These are phyloP conservation scores for Podarcis siculus DNA, from an alignment of 2,797 vertebrate genomes.

Conservation along the genomic window DNA sequence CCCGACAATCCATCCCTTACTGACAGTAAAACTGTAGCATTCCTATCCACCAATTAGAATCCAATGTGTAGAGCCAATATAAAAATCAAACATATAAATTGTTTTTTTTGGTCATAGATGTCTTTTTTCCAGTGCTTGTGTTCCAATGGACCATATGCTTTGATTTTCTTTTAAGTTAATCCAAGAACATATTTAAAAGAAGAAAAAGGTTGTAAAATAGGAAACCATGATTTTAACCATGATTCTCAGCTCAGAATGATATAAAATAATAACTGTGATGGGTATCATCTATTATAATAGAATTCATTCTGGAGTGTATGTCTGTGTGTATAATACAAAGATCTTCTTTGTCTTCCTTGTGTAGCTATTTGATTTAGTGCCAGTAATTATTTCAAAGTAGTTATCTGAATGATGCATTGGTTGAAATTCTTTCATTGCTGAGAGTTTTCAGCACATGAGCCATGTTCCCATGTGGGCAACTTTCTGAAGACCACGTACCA, in stretches of 20 bases:
- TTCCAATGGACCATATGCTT: slow-evolving; percentile 73
- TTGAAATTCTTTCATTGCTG: not conserved
- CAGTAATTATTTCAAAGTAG: slow-evolving; percentile 7
- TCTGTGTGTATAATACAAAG: slow-evolving; percentile 1
- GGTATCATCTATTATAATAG: slow-evolving; percentile 59
- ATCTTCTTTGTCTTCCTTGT: not conserved
- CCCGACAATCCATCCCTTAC: slow-evolving; percentile 48
- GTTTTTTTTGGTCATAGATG: slow-evolving; percentile 64
- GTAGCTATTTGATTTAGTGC: slow-evolving; percentile 14
- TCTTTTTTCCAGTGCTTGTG: slow-evolving; percentile 61
- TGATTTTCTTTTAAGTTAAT: slow-evolving; percentile 74
- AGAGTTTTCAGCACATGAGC: not conserved
- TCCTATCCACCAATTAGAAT: slow-evolving; percentile 58
- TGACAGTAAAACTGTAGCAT: slow-evolving; percentile 19
- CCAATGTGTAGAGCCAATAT: slow-evolving; percentile 49
- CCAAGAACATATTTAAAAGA: slow-evolving; percentile 73
- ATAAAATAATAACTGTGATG: slow-evolving; percentile 59
- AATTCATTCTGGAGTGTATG: slow-evolving; percentile 23
- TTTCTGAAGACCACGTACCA: no score
- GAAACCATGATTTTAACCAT: slow-evolving; percentile 68
- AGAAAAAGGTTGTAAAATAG: slow-evolving; percentile 68
- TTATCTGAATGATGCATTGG: not conserved
- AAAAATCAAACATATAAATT: slow-evolving; percentile 69
- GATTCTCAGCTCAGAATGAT: slow-evolving; percentile 67
- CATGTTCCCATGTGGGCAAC: no score